These are phyloP conservation scores for Eptesicus fuscus DNA, from an alignment of 2,113 vertebrate genomes.

Conservation along the genomic window DNA sequence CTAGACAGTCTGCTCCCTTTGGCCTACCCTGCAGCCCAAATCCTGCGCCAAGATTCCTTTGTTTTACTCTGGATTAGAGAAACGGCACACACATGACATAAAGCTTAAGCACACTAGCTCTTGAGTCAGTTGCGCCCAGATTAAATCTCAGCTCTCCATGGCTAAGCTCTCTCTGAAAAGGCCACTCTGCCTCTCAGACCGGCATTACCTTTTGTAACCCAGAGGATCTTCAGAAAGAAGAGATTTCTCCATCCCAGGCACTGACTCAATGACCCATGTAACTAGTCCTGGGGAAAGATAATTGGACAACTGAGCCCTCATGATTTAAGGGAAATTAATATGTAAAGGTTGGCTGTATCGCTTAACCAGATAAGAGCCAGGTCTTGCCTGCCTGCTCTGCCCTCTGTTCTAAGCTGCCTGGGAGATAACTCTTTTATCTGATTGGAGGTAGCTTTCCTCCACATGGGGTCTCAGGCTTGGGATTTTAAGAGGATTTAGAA, in stretches of 20 bases:
- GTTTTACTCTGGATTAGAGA: not conserved
- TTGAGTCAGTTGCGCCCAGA: not conserved
- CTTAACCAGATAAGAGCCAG: not conserved
- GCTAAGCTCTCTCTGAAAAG: not conserved
- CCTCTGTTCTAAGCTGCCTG: not conserved
- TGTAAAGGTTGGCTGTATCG: not conserved
- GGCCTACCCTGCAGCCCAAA: not conserved
- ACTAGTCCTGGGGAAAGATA: conserved; percentile 29
- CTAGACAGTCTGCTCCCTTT: too few relatives aligned
- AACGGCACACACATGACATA: accelerated
- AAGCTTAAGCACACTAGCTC: not conserved
- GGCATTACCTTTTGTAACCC: not conserved
- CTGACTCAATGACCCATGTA: conserved; percentile 19
- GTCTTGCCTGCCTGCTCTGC: not conserved
- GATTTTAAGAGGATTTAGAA: not conserved
- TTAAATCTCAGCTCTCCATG: not conserved
- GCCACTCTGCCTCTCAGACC: accelerated
- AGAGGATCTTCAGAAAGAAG: not conserved
- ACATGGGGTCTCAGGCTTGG: not conserved
- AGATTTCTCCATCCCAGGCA: not conserved
- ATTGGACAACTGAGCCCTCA: not conserved
- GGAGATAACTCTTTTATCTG: conserved; percentile 7
- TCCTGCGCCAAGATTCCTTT: not conserved
- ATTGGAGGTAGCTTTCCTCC: not conserved
- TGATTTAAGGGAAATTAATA: conserved; percentile 46